Evolutionary conservation across 1,140 invertebrate species (phyloP).

Genomic region (Drosophila varians): DNA sequence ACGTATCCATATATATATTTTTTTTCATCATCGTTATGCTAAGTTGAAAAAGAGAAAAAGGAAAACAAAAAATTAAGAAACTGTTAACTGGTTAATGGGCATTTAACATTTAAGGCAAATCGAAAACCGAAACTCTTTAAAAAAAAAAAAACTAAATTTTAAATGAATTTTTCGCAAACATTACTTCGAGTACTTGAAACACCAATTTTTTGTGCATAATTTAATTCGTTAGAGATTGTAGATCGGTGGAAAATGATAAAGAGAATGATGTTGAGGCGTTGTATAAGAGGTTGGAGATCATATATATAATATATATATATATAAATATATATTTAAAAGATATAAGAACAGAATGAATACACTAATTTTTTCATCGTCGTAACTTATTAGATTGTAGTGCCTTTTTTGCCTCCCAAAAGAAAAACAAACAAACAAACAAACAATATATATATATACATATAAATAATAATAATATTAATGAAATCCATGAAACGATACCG

Average conservation of each 20-base stretch:
- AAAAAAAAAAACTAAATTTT: slow-evolving; percentile 51
- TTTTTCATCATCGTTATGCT: slow-evolving; percentile 34
- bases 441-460: too few relatives aligned
- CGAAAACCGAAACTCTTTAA: slow-evolving; percentile 18
- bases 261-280: too few relatives aligned
- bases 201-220: slow-evolving; percentile 62
- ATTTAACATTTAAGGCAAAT: slow-evolving; percentile 33
- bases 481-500: slow-evolving; percentile 25
- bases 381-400: slow-evolving; percentile 81
- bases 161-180: too few relatives aligned
- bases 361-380: slow-evolving; percentile 61
- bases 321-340: slow-evolving; percentile 25
- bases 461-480: slow-evolving; percentile 8
- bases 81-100: slow-evolving; percentile 54
- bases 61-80: slow-evolving; percentile 41
- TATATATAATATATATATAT: slow-evolving; percentile 8
- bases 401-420: slow-evolving; percentile 77
- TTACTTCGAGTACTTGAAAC: slow-evolving; percentile 77
- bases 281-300: neutral
- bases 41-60: slow-evolving; percentile 27
- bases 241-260: slow-evolving; percentile 9
- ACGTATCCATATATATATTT: slow-evolving; percentile 18
- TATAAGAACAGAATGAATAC: slow-evolving; percentile 31
- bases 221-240: slow-evolving; percentile 30
- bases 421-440: slow-evolving; percentile 32